Percentiles rank a stretch among this genome's conserved stretches.
These are phyloP conservation scores for Microplitis demolitor DNA, from an alignment of 1,140 invertebrate species.

Conservation along the genomic window DNA sequence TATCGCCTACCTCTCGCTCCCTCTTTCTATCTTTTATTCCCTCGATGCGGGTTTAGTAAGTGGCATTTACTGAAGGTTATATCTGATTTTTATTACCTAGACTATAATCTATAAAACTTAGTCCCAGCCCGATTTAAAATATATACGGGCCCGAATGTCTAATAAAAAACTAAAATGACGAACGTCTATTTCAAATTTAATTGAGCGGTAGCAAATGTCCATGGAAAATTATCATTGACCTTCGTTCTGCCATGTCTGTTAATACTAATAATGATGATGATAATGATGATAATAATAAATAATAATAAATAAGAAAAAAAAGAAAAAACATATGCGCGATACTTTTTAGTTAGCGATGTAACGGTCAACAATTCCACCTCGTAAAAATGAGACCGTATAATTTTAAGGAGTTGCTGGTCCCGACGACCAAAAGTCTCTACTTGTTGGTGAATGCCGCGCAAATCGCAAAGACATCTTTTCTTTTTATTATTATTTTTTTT, in stretches of 20 bases:
- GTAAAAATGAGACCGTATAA: constrained; percentile 35
- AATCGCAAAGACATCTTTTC: background rate
- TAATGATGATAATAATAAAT: too few species aligned
- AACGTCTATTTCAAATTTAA: background rate
- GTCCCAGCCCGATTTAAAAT: background rate
- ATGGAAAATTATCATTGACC: constrained; percentile 19
- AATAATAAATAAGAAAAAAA: too few species aligned
- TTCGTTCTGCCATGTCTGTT: constrained; percentile 26
- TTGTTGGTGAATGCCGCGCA: background rate
- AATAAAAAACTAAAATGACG: background rate
- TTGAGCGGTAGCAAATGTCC: constrained; percentile 13
- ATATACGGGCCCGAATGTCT: background rate
- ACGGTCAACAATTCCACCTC: constrained; percentile 32
- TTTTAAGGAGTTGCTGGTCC: constrained; percentile 24
- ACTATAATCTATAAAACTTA: background rate
- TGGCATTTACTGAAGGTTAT: constrained; percentile 31
- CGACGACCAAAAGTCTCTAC: background rate
- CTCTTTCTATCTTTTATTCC: too few species aligned
- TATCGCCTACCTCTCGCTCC: constrained; percentile 23
- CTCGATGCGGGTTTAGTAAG: constrained; percentile 26
- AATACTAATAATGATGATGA: too few species aligned
- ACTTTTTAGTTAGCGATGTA: constrained; percentile 29
- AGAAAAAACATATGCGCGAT: constrained; percentile 10
- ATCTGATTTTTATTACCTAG: constrained; percentile 33
- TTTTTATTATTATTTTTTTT: background rate